Base-by-base conservation (phyloP, 1,140 invertebrate species). In the Agrilus planipennis region DNA sequence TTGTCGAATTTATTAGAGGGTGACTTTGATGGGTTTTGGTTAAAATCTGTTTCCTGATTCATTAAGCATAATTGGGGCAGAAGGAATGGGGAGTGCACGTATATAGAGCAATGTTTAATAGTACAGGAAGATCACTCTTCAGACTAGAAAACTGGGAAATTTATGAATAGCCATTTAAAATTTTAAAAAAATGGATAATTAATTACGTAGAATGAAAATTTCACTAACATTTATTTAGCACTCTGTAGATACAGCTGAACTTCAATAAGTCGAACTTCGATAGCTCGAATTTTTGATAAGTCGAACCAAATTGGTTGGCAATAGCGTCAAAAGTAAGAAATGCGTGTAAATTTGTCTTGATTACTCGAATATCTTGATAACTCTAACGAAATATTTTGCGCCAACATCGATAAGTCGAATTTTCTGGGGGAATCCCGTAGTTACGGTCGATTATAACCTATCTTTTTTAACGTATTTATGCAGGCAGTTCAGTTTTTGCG, bases 321-420 rank as follows among this genome's bases (percentile, higher is more conserved):
- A 4, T 36, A 36, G 34, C 17, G 18, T 20, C 34, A 36, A 36
- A 9, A 36, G 34, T 36, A 16, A 36, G 18, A 23, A 20, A 12
- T 22, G 23, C 15, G 34, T 36, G 6, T 23, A 36, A 22, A 3
- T 36, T 36, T 36, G 20, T 12, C 34, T 36, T 36, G 34, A 36
- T 36, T 41, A 41, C 21, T 32, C 36, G 36, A 44, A 44, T 12
- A 34, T 39, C 19, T 44, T 17, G 6, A 27, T 17, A 43, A 43
- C 16, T 37, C 41, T 9, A 43, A 43, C 19, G 21, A 39, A 38
- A 16, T 3, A 38, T 39, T 5, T 3, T 18, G 19, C 25, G 7
- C 9, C 9, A 34, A 16, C 42, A 21, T 44, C 22, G 28, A 39
- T 44, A 34, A 34, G 15, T 44, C 30, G 22, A 42, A 42, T 32